phyloP scores from a whole-genome alignment of 2,113 vertebrate species.

The Campylorhamphus procurvoides region DNA sequence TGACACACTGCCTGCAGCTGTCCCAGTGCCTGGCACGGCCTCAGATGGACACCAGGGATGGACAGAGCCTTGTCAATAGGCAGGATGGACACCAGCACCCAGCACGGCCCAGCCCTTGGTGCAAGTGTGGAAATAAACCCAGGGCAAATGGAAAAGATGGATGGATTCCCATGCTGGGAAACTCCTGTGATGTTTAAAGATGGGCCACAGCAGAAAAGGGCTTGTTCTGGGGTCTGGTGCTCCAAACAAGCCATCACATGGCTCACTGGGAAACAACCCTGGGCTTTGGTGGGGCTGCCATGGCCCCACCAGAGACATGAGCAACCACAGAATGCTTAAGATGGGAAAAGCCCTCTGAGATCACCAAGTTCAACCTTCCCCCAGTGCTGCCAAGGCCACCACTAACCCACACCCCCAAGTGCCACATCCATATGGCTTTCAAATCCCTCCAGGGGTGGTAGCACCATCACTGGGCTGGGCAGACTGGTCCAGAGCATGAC shows the following conservation, averaged over 20 bases:
- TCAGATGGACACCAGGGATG: neutral
- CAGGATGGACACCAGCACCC: neutral
- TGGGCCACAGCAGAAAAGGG: neutral
- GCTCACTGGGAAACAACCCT: neutral
- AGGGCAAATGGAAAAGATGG: accelerated
- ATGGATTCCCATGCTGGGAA: neutral
- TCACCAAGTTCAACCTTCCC: neutral
- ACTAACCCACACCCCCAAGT: neutral
- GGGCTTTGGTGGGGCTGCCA: neutral
- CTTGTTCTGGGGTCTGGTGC: neutral
- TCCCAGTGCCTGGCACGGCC: neutral
- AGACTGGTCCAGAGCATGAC: neutral
- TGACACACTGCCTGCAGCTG: neutral
- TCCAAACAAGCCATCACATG: neutral
- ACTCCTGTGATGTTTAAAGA: accelerated
- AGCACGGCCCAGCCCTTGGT: neutral
- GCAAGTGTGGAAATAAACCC: neutral
- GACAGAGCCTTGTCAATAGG: neutral
- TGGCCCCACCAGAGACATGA: neutral
- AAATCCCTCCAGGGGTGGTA: neutral
- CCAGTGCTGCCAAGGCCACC: neutral
- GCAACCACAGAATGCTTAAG: neutral
- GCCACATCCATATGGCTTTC: neutral
- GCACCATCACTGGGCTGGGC: neutral
- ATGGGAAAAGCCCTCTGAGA: neutral